Evolutionary conservation across 92 coral and sea anemone genomes (phyloP), one percentile per base, ranked within the genome.

Genomic region (Metridium senile): DNA sequence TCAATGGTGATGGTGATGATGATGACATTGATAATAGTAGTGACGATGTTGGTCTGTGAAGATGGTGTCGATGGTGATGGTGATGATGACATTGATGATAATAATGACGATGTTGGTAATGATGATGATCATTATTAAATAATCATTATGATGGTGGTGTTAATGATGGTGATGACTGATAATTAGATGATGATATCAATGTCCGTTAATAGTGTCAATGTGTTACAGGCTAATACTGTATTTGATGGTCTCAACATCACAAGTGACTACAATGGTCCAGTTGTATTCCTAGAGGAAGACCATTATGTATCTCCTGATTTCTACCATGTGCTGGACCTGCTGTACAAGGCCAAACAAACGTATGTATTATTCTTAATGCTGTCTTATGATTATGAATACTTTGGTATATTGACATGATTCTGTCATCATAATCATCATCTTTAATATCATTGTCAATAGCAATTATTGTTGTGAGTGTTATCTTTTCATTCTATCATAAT

Each of bases 251-350:
- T 95, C 29, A 88, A 87, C 51, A 88, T 73, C 29, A 95, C 99
- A 51, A 84, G 71, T 33, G 53, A 82, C 33, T 93, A 89, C 52
- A 57, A 82, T 69, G 99, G 99, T 13, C 93, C 97, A 35, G 97
- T 95, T 18, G 65, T 95, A 70, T 95, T 95, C 61, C 92, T 95
- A 27, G 99, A 95, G 74, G 99, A 95, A 67, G 99, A 95, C 72
- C 97, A 95, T 67, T 92, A 85, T 81, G 97, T 89, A 16, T 84
- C 93, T 1, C 99, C 99, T 70, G 99, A 95, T 78, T 92, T 95
- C 81, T 95, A 95, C 66, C 88, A 92, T 51, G 84, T 90, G 30
- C 70, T 95, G 22, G 84, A 80, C 20, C 82, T 84, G 46, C 54
- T 91, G 21, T 91, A 88, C 63, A 74, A 88, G 0, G 71, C 86